Evolutionary conservation across 2,113 vertebrate species (phyloP).

Genomic region (Sprattus sprattus): DNA sequence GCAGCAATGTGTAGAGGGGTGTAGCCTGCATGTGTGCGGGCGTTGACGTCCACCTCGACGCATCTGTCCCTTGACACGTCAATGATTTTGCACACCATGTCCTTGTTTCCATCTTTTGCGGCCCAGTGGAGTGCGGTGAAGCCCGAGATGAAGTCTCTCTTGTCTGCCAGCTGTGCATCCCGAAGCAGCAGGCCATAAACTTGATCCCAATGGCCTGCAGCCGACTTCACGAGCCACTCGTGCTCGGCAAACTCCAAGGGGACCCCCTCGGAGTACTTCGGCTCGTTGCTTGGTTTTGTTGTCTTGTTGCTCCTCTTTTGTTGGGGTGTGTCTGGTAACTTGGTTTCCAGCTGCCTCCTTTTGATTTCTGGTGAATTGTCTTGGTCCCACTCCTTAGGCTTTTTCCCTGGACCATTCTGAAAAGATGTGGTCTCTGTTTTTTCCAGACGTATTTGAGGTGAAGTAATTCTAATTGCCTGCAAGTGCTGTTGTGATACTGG

Average conservation of each 20-base stretch:
- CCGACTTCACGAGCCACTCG: slow-evolving; percentile 83
- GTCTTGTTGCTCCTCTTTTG: slow-evolving; percentile 54
- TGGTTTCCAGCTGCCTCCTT: slow-evolving; percentile 41
- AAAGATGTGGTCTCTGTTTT: not conserved
- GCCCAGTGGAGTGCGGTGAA: slow-evolving; percentile 96
- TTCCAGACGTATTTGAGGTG: not conserved
- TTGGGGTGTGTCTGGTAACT: slow-evolving; percentile 46
- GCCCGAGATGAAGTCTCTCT: slow-evolving; percentile 87
- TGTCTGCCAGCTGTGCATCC: slow-evolving; percentile 76
- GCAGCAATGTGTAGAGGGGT: slow-evolving; percentile 90
- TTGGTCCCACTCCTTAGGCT: not conserved
- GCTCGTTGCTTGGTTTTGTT: slow-evolving; percentile 64
- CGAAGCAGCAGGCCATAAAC: slow-evolving; percentile 78
- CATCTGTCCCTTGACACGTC: slow-evolving; percentile 68
- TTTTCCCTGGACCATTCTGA: not conserved
- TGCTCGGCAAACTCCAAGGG: slow-evolving; percentile 82
- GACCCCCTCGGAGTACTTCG: slow-evolving; percentile 58
- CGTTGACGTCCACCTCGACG: slow-evolving; percentile 73
- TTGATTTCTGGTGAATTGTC: slow-evolving; percentile 47
- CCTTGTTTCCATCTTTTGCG: slow-evolving; percentile 82
- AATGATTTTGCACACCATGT: slow-evolving; percentile 80
- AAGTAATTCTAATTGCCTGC: not conserved
- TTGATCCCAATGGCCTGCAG: slow-evolving; percentile 83
- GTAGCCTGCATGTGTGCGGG: slow-evolving; percentile 83
- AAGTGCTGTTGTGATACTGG: slow-evolving; percentile 53